Evolutionary conservation across 2,888 invertebrate species (phyloP), one percentile per base, ranked within the genome.

Genomic region (Gastrophysa polygoni): DNA sequence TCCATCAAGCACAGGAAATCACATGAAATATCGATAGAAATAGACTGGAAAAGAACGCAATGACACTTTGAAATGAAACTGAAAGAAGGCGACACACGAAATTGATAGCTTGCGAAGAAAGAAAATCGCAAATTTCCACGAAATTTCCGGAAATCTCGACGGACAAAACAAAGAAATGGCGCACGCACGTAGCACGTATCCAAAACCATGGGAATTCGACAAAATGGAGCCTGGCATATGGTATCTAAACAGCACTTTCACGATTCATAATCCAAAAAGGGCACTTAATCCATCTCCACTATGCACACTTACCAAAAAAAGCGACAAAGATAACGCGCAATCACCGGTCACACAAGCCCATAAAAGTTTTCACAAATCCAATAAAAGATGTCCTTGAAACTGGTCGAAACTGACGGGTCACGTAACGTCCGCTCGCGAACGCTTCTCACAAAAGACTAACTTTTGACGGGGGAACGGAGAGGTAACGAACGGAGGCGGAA

Each of bases 371-470:
- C 18, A 43, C 16, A 66, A n/a, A 32, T 49, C 4, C 49, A 62
- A 58, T 48, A 43, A 59, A 55, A 38, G n/a, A 51, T 66, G 68
- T 67, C 68, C 68, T 68, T 68, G 68, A 68, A 68, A 68, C 50
- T 55, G 61, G 34, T 68, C 67, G 66, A 65, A 66, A 68, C 55
- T 57, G 61, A 28, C 44, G 58, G 63, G 61, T 52, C 34, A 59
- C 64, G 63, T 63, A 61, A 56, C 68, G 50, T 66, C 68, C 68
- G 61, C 38, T 38, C 49, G 29, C 65, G 16, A 28, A 48, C 52
- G 49, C 50, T 57, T 60, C 68, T 64, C 68, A 68, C 68, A 68
- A 68, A 68, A 68, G 68, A 68, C 68, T 68, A 64, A 66, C 64
- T 68, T 64, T 62, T 59, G 58, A 57, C 63, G 62, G 60, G 52